Evolutionary conservation across 2,113 vertebrate species (phyloP).

Genomic region (Brienomyrus brachyistius): DNA sequence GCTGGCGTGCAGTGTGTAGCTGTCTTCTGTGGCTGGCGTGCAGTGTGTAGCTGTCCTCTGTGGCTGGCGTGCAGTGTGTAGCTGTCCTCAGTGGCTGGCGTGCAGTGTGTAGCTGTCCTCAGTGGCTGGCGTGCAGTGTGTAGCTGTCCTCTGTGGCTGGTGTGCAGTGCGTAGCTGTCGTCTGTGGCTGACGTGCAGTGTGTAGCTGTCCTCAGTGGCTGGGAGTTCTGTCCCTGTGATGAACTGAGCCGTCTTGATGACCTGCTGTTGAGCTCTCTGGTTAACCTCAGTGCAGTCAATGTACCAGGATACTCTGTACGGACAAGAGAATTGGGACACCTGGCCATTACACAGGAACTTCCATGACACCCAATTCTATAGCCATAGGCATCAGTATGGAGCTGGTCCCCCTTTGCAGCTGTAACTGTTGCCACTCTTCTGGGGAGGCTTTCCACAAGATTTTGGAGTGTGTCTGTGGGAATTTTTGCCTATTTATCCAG

Average conservation of each 20-base stretch:
- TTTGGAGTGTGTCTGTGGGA: neutral
- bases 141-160: neutral
- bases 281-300: neutral
- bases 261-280: neutral
- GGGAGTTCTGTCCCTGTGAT: neutral
- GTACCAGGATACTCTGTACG: neutral
- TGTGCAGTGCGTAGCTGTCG: neutral
- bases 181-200: neutral
- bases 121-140: neutral
- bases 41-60: neutral
- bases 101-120: neutral
- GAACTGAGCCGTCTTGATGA: neutral
- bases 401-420: neutral
- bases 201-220: neutral
- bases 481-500: neutral
- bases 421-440: neutral
- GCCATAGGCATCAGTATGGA: neutral
- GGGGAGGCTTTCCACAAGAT: neutral
- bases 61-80: no score
- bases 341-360: neutral
- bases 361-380: neutral
- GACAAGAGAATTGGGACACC: neutral
- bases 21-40: neutral
- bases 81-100: no score
- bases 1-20: neutral